Evolutionary conservation across 1,140 invertebrate genomes (phyloP).

Genomic region (Leptopilina boulardi): DNA sequence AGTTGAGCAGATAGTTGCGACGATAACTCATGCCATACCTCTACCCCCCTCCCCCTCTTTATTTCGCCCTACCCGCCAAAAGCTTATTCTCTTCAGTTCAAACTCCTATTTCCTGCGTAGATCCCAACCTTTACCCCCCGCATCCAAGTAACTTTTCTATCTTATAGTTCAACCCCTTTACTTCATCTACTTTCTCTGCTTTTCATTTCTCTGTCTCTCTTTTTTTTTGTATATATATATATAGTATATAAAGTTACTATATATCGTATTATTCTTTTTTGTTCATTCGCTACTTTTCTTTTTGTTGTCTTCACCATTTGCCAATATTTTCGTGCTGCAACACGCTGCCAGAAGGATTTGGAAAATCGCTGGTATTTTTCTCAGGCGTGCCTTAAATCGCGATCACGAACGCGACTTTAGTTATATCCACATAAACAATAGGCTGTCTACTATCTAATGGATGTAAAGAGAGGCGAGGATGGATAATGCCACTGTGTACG

Average conservation of each 20-base stretch:
- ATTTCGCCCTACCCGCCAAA: slow-evolving; percentile 21
- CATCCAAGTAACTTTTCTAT: slow-evolving; percentile 33
- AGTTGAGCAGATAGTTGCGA: slow-evolving; percentile 79
- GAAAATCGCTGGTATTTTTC: slow-evolving; percentile 58
- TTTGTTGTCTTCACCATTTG: slow-evolving; percentile 55
- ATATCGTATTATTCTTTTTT: background rate
- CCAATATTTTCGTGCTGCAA: slow-evolving; percentile 51
- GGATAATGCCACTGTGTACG: background rate
- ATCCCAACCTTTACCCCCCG: slow-evolving; percentile 11
- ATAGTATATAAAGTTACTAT: too few relatives aligned
- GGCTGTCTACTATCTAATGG: slow-evolving; percentile 9
- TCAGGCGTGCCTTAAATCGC: slow-evolving; percentile 55
- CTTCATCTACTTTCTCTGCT: background rate
- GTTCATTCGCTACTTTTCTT: slow-evolving; percentile 41
- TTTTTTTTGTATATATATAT: background rate
- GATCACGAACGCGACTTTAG: slow-evolving; percentile 55
- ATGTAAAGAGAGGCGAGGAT: slow-evolving; percentile 4
- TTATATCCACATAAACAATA: slow-evolving; percentile 48
- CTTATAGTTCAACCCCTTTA: background rate
- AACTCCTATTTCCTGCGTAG: slow-evolving; percentile 31
- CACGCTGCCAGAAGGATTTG: slow-evolving; percentile 50
- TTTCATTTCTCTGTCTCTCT: background rate
- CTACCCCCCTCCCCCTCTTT: background rate
- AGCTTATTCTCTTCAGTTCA: slow-evolving; percentile 36
- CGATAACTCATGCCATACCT: slow-evolving; percentile 78